These are phyloP conservation scores for Reticulitermes speratus DNA, from an alignment of 1,140 invertebrate genomes.

Conservation along the genomic window DNA sequence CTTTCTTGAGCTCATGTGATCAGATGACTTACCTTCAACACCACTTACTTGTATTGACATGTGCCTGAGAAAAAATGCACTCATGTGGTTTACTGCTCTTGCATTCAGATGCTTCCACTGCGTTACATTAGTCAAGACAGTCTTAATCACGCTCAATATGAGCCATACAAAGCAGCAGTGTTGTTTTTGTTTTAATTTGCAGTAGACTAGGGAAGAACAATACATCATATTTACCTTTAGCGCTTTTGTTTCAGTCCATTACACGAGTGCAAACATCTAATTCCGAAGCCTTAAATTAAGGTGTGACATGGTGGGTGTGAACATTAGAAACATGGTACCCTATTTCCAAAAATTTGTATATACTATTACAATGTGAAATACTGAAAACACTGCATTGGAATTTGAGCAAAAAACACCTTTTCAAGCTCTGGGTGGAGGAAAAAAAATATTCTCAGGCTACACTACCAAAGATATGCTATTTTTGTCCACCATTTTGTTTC, in stretches of 20 bases:
- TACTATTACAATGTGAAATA: not conserved
- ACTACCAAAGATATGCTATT: not conserved
- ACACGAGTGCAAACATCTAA: not conserved
- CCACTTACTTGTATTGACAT: slow-evolving; percentile 7
- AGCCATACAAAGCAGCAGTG: slow-evolving; percentile 23
- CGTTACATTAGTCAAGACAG: slow-evolving; percentile 24
- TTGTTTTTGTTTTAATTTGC: not conserved
- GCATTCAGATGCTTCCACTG: slow-evolving; percentile 21
- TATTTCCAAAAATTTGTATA: not conserved
- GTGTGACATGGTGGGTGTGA: not conserved
- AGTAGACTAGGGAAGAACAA: slow-evolving; percentile 22
- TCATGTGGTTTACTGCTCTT: slow-evolving; percentile 5
- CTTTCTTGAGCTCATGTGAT: slow-evolving; percentile 6
- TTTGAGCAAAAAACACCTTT: slow-evolving; percentile 25
- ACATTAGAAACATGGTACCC: slow-evolving; percentile 16
- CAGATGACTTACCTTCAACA: slow-evolving; percentile 8
- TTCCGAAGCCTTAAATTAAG: slow-evolving; percentile 1
- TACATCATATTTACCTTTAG: not conserved
- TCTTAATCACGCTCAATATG: slow-evolving; percentile 30
- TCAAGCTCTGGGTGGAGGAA: not conserved
- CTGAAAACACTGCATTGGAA: slow-evolving; percentile 11
- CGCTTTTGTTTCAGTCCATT: not conserved
- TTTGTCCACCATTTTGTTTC: not conserved
- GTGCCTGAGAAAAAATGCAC: not conserved
- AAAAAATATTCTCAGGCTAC: not conserved